Base-by-base conservation (phyloP, 2,113 vertebrate species). In the Donacobius atricapilla region DNA sequence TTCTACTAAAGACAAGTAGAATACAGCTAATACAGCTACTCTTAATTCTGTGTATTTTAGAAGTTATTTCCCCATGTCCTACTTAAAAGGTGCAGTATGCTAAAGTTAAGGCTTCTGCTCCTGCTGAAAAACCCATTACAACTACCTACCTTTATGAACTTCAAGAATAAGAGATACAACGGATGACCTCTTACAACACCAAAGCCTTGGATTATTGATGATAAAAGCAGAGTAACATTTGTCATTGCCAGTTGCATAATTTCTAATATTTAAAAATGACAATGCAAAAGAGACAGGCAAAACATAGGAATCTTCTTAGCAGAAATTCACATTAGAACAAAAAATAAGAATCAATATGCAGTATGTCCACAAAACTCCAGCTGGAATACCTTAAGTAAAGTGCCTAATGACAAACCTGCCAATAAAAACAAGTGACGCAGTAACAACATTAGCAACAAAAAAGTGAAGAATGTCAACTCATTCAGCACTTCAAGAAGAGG, bases 181-280 rank as follows among this genome's bases (percentile, higher is more conserved):
- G 80, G 73, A 92, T 23, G 18, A 94, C 76, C 87, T 90, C 86
- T 90, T 82, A 92, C 58, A 93, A 70, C 77, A 75, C 35, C 65
- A 91, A 83, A 94, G 73, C 40, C 58, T 93, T 86, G 20, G 31
- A 69, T 83, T 81, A 95, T 86, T 17, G 15, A 70, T 87, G 64
- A 89, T 75, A 92, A 91, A 97, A 91, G 69, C 37, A 84, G 30
- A 95, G 63, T 40, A 85, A 83, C 51, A 95, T 50, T 47, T 87
- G 50, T 73, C 84, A 92, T 18, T 3, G 13, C 81, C 35, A 77
- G 30, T 6, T 56, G 25, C 0, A 1, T 37, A 20, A 57, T 83
- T 94, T 85, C 50, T 88, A 90, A 45, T 69, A 89, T 77, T 82
- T 56, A 48, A 30, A 16, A 80, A 88, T 65, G n/a, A 91, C 35